Conservation (phyloP, 2,888 invertebrate species). For the Amblyjoppa fuscipennis region DNA sequence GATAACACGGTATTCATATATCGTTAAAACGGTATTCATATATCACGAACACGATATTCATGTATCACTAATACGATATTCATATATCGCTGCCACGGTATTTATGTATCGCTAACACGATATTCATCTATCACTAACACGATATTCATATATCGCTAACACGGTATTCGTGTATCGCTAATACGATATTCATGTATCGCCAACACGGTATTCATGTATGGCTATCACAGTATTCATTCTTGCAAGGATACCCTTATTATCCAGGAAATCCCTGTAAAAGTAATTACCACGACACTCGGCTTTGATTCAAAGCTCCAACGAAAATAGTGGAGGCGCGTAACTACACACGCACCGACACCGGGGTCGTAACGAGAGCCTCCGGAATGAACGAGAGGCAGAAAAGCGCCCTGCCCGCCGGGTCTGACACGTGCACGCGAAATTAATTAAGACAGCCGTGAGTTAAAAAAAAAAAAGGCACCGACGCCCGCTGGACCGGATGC, state of each 20-base stretch:
- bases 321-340: constrained; percentile 2
- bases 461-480: constrained; percentile 45
- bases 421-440: constrained; percentile 71
- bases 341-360: background rate
- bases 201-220: background rate
- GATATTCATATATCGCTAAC: too few relatives aligned
- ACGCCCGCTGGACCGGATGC: constrained; percentile 54
- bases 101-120: background rate
- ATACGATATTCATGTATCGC: too few relatives aligned
- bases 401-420: constrained; percentile 43
- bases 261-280: background rate
- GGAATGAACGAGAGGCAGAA: constrained; percentile 17
- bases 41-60: too few relatives aligned
- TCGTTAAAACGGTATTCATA: too few relatives aligned
- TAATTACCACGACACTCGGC: background rate
- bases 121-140: too few relatives aligned
- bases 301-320: background rate
- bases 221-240: background rate
- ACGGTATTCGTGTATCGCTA: too few relatives aligned
- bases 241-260: background rate
- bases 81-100: background rate
- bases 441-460: constrained; percentile 71
- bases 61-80: background rate
- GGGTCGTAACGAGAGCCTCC: constrained; percentile 25
- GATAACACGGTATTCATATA: too few relatives aligned